Evolutionary conservation across 2,888 invertebrate species (phyloP).

Genomic region (Cheilosia scutellata): DNA sequence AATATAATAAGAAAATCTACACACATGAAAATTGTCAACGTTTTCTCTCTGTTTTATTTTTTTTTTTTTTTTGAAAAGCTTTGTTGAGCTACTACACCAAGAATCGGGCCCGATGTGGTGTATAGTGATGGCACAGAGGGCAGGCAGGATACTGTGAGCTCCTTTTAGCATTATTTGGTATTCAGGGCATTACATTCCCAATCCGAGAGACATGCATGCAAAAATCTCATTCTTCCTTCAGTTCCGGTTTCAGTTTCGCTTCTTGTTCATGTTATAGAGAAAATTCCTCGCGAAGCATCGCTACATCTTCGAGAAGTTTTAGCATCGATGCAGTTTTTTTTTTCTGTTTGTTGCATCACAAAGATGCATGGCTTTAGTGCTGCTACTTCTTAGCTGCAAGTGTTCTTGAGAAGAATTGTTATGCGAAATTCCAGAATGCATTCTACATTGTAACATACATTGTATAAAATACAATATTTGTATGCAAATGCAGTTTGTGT

Average conservation of each 20-base stretch:
- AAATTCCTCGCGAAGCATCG: constrained; percentile 58
- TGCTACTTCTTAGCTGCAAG: constrained; percentile 35
- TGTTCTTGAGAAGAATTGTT: constrained; percentile 54
- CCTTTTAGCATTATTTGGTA: constrained; percentile 67
- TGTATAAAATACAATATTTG: constrained; percentile 65
- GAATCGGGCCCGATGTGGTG: constrained; percentile 12
- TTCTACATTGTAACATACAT: constrained; percentile 21
- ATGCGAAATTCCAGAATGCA: constrained; percentile 63
- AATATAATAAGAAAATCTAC: constrained; percentile 68
- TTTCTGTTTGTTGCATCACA: constrained; percentile 30
- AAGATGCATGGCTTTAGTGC: constrained; percentile 52
- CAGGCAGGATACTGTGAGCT: constrained; percentile 18
- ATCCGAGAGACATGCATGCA: constrained; percentile 74
- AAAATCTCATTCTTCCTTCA: constrained; percentile 70
- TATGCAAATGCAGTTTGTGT: constrained; percentile 68
- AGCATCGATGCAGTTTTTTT: background rate
- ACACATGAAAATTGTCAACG: constrained; percentile 72
- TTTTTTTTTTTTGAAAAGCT: constrained; percentile 46
- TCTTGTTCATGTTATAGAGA: constrained; percentile 51
- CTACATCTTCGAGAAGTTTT: constrained; percentile 65
- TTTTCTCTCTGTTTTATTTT: background rate
- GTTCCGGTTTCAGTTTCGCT: constrained; percentile 63
- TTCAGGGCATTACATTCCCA: constrained; percentile 74
- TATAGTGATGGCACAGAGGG: background rate
- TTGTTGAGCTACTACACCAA: constrained; percentile 33